phyloP scores from a whole-genome alignment of 2,113 vertebrate genomes.

The Apodemus speciosus region DNA sequence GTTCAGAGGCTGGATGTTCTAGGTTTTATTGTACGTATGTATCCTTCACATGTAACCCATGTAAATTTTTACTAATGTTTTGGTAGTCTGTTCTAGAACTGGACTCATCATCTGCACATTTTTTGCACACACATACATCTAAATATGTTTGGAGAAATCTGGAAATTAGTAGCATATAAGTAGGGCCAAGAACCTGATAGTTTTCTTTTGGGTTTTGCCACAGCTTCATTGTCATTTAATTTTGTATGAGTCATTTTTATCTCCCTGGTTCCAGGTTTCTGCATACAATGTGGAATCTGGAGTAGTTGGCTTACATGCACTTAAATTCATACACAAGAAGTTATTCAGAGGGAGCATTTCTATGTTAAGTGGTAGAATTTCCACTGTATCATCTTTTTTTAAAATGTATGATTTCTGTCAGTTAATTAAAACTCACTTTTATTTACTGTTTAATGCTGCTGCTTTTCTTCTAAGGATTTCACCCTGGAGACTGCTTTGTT shows the following conservation, averaged over 20 bases:
- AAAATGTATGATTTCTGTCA: neutral
- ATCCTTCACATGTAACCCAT: conserved; percentile 67
- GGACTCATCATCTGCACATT: conserved; percentile 14
- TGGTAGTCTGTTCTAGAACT: conserved; percentile 51
- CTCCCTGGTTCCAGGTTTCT: conserved; percentile 46
- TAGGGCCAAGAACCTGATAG: conserved; percentile 19
- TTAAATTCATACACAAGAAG: neutral
- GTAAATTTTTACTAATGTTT: conserved; percentile 69
- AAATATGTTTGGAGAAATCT: conserved; percentile 49
- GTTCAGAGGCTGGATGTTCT: conserved; percentile 42
- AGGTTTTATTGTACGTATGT: conserved; percentile 45
- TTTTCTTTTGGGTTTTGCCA: conserved; percentile 52
- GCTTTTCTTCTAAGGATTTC: conserved; percentile 66
- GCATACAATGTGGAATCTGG: conserved; percentile 27
- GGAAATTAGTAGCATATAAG: conserved; percentile 9
- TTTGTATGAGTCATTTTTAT: conserved; percentile 65
- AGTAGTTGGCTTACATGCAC: conserved; percentile 24
- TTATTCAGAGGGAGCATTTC: neutral
- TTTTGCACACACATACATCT: neutral
- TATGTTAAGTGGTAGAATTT: conserved; percentile 28
- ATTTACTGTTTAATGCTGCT: conserved; percentile 63
- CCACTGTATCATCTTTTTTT: conserved; percentile 14
- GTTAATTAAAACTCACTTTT: conserved; percentile 60
- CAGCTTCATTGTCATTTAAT: conserved; percentile 46
- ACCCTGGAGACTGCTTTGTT: conserved; percentile 62